Base-by-base conservation (phyloP, 2,797 vertebrate genomes). In the Hapalemur alaotrensis region DNA sequence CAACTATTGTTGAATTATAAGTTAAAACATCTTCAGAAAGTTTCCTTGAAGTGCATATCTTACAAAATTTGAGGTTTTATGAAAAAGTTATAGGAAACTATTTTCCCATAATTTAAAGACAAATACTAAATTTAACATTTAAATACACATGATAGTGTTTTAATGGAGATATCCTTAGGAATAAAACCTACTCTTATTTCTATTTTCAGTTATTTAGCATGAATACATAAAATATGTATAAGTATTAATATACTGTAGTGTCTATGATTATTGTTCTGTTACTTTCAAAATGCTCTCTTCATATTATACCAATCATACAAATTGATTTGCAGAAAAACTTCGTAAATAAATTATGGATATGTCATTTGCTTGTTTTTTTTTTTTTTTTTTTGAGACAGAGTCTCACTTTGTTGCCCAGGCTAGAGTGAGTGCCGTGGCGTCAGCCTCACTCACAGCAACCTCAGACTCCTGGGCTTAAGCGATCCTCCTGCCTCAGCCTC, bases 11-110 rank as follows among this genome's bases (percentile, higher is more conserved):
- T 48, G 32, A 96, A 96, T 78, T 20, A 35, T 13, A 97, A 91
- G 10, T 91, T 97, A 52, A 76, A 92, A 97, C 96, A 75, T 38
- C 32, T 87, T 43, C 94, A 90, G 95, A 97, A 89, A 87, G 22
- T 89, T 96, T 91, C 46, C 25, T 86, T 67, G 72, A 94, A 81
- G 50, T 86, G 88, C n/a, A 14, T 46, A 84, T 28, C 43, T 69
- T 63, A 93, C 35, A 91, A 72, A 78, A 92, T 81, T 57, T 35
- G 28, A 97, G 15, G 43, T 91, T 86, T 89, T 32, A 63, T 81
- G 54, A 84, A 93, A 78, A 96, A 95, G 8, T 50, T 65, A 79
- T 82, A 89, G 84, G n/a, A 87, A 86, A 48, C 6, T 30, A 75
- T 22, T 94, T 72, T 92, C 25, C 69, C 15, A 61, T 50, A 65